Base-by-base conservation (phyloP, 2,113 vertebrate species). In the Parus major region DNA sequence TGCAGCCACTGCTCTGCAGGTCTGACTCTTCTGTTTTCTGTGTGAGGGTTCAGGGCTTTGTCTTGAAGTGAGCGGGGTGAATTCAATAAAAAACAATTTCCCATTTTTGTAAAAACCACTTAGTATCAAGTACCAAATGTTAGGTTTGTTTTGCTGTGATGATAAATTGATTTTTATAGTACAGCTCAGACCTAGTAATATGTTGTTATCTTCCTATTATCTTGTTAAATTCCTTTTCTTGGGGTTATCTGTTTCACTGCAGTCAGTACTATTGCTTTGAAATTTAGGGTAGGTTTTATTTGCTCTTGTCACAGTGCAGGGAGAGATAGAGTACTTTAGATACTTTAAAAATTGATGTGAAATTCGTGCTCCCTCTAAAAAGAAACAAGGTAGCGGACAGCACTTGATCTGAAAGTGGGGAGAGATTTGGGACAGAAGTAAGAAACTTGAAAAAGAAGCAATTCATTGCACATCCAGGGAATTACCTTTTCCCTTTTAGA, bases 191-290 rank as follows among this genome's bases (percentile, higher is more conserved):
- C 39, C 85, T 57, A 79, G 65, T 77, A 96, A 92, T 85, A 46
- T 47, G 16, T 39, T 89, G 71, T 96, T 97, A 94, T 97, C 94
- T 97, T 95, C 39, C 61, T 89, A 59, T 93, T 83, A 90, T 82
- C 94, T 92, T 86, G 68, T 97, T 98, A 96, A 95, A 97, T 98
- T 97, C 94, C 92, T 95, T 95, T 87, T 86, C 91, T 73, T 81
- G 60, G 78, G 55, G 80, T 95, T 97, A 90, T 91, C 93, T 91
- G 59, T 92, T 96, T 92, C 78, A 53, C 21, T 80, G 49, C 92
- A 86, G 93, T 96, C 86, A 73, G 69, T 69, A 86, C 56, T 82
- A 8, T 41, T 84, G 82, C 82, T 78, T 92, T 97, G 95, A 91
- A 94, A 90, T 95, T 87, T 68, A 44, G 46, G 59, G 31, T 84